Base-by-base conservation (phyloP, 2,797 vertebrate species). In the Trematomus bernacchii region DNA sequence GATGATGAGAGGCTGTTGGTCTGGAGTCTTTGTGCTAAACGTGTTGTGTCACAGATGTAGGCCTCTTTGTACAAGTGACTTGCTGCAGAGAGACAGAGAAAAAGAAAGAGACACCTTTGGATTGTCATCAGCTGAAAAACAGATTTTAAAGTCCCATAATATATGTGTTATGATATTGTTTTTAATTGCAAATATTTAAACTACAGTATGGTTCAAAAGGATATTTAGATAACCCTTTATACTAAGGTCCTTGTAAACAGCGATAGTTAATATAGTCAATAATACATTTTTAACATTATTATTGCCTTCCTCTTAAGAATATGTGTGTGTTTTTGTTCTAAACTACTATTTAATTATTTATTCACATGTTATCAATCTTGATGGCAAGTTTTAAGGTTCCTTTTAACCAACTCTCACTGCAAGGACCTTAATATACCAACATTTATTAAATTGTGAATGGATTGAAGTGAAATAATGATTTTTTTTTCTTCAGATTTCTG, bases 11-110 rank as follows among this genome's bases (percentile, higher is more conserved):
- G 60, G 67, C 77, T 82, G 77, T 54, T 54, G 62, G 55, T 64
- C 33, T 42, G 61, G 16, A 93, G 92, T 67, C 50, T 92, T 73
- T 62, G 68, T 51, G 33, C 84, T 48, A 91, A 70, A 13, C 66
- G 58, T 3, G 6, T 42, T 14, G 71, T 65, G 86, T 94, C 92
- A 66, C 87, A 93, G 66, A 95, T 83, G 72, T 92, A 94, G 68
- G 92, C 81, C 84, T 95, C 94, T 62, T 70, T 90, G 76, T 88
- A 78, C 23, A 73, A 47, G 14, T 27, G 66, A 76, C 46, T 19
- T 23, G 66, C 93, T 94, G 85, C 43, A 77, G 62, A 80, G 1
- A 51, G 2, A 76, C 23, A 14, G 10, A 72, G 19, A 30, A 52
- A 23, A 65, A 14, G 18, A 65, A 47, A 14, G 55, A 43, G 7